phyloP scores from a whole-genome alignment of 2,113 vertebrate species.

The Protobothrops flavoviridis region DNA sequence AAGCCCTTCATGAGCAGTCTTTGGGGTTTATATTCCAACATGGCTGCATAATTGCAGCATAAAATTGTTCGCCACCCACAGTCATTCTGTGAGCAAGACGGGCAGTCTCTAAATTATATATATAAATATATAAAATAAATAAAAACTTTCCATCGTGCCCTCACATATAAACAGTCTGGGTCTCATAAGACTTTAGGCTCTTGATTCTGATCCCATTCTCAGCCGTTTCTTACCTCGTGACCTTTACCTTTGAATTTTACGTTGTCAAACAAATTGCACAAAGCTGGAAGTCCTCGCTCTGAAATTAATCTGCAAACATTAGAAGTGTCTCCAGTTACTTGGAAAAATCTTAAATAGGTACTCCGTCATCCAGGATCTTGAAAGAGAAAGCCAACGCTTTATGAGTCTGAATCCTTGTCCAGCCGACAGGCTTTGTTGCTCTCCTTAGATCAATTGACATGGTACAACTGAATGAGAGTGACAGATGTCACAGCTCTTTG shows the following conservation, averaged over 20 bases:
- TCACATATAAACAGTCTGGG: too few relatives aligned
- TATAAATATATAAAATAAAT: too few relatives aligned
- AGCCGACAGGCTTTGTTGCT: too few relatives aligned
- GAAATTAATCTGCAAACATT: constrained; percentile 78
- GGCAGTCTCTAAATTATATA: too few relatives aligned
- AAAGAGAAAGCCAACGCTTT: background rate
- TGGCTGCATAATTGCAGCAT: too few relatives aligned
- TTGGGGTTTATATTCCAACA: too few relatives aligned
- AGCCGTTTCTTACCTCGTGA: constrained; percentile 80
- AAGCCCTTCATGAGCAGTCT: too few relatives aligned
- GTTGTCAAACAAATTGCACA: constrained; percentile 82
- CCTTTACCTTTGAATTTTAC: constrained; percentile 90
- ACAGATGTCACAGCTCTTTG: background rate
- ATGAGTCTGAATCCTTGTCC: background rate
- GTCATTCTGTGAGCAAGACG: too few relatives aligned
- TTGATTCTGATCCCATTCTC: background rate
- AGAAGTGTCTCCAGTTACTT: constrained; percentile 24
- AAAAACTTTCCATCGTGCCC: too few relatives aligned
- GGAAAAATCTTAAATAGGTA: background rate
- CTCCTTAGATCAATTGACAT: background rate
- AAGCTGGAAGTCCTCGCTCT: constrained; percentile 88
- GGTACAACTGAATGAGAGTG: background rate
- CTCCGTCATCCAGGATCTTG: background rate
- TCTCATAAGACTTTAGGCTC: too few relatives aligned
- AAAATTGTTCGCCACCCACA: too few relatives aligned